Base-by-base conservation (phyloP, 2,888 invertebrate species). In the Notocelia uddmanniana region DNA sequence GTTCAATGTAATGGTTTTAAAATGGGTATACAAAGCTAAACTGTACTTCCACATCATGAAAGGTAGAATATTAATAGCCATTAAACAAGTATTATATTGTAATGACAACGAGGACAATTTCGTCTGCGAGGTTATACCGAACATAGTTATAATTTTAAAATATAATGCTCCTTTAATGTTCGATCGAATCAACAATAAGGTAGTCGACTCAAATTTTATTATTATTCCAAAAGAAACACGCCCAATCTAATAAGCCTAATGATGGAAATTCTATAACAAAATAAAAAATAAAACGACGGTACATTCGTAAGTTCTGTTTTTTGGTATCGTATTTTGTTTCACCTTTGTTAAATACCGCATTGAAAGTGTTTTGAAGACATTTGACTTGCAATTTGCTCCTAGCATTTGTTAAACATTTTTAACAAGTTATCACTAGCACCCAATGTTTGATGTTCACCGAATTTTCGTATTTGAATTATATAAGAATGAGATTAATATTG, bases 361-460 rank as follows among this genome's bases (percentile, higher is more conserved):
- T 31, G 8, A 5, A 34, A 50, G 37, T 52, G 26, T 70, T 69
- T 59, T 19, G 64, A 67, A 60, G 37, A 26, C 21, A 19, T 34
- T 60, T 34, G 21, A 57, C 45, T 34, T 58, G 19, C 58, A 52
- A n/a, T 58, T 58, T 59, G 37, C 68, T 34, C 52, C 34, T 52
- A 54, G 62, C 52, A 55, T 71, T 71, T 67, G 18, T 41, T 54
- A 52, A 59, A 6, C 50, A 64, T 2, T 68, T 63, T 75, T 76
- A 78, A 79, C 76, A 78, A 80, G 78, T 79, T 79, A 59, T 78
- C 80, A 82, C 79, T 69, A 74, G 83, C 83, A 85, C 84, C 69
- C 68, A 78, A 78, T 75, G 76, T 79, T 81, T 78, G 76, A 79
- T 74, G 74, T 79, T 78, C 79, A 80, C 80, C 68, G 76, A 84